Conservation (phyloP, 2,113 vertebrate species). For the Turdus rufiventris region DNA sequence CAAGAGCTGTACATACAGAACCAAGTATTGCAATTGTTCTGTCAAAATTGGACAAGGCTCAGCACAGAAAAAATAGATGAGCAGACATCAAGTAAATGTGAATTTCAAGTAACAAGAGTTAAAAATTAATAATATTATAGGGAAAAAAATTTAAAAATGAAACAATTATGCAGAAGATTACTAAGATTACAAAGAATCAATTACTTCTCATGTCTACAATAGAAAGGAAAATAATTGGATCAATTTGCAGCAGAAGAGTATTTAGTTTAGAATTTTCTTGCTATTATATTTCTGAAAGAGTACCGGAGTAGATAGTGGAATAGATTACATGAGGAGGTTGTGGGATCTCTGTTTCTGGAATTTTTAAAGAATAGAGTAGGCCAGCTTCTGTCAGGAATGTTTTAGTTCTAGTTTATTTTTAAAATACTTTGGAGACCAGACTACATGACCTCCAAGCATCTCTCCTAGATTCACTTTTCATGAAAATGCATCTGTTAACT, state of each 20-base stretch:
- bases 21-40: not conserved
- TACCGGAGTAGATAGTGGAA: not conserved
- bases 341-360: not conserved
- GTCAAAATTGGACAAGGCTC: not conserved
- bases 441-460: not conserved
- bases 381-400: not conserved
- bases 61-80: not conserved
- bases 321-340: not conserved
- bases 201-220: not conserved
- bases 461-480: not conserved
- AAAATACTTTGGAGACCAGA: not conserved
- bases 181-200: not conserved
- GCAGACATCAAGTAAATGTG: not conserved
- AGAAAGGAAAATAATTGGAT: not conserved
- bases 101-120: not conserved
- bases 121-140: not conserved
- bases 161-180: not conserved
- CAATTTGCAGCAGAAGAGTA: not conserved
- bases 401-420: not conserved
- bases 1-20: not conserved
- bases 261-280: not conserved
- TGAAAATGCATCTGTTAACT: not conserved
- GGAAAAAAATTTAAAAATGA: not conserved
- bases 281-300: not conserved
- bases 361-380: not conserved